Percentiles rank a stretch among this genome's conserved stretches.
phyloP scores from a whole-genome alignment of 2,888 invertebrate genomes.

The Salticus scenicus region DNA sequence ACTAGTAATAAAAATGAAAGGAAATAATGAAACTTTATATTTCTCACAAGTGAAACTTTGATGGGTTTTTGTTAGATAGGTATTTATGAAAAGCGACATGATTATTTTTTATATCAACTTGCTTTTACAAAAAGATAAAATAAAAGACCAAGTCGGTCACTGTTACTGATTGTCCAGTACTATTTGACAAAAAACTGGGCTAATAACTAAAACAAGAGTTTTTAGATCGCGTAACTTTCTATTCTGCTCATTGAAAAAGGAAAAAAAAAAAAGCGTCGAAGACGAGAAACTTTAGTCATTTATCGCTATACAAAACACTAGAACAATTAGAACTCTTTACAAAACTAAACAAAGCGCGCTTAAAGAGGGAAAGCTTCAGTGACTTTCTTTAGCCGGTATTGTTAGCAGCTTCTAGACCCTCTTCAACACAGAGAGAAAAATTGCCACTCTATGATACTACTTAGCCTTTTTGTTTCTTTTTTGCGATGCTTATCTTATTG shows the following conservation, averaged over 20 bases:
- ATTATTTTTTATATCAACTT: too few species aligned
- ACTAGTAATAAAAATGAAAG: too few species aligned
- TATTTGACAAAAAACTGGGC: constrained; percentile 47
- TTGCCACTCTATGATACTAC: constrained; percentile 48
- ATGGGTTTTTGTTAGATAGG: too few species aligned
- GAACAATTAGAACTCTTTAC: constrained; percentile 1
- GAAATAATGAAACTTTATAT: too few species aligned
- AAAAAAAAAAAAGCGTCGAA: too few species aligned
- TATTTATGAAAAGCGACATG: too few species aligned
- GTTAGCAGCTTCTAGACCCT: constrained; percentile 30
- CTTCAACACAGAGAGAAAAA: constrained; percentile 33
- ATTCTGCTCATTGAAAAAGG: constrained; percentile 23
- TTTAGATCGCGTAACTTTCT: constrained; percentile 47
- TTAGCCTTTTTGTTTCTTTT: constrained; percentile 14
- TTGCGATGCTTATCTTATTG: constrained; percentile 62
- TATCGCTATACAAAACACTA: constrained; percentile 15
- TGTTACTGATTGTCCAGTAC: constrained; percentile 30
- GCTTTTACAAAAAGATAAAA: too few species aligned
- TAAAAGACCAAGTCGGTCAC: background rate
- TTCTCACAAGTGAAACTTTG: too few species aligned
- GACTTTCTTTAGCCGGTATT: constrained; percentile 48
- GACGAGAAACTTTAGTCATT: constrained; percentile 30
- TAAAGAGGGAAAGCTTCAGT: constrained; percentile 45
- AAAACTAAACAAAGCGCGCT: constrained; percentile 43
- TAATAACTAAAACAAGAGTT: constrained; percentile 36